Evolutionary conservation across 2,113 vertebrate species (phyloP), one percentile per base, ranked within the genome.

Genomic region (Balaenoptera acutorostrata): DNA sequence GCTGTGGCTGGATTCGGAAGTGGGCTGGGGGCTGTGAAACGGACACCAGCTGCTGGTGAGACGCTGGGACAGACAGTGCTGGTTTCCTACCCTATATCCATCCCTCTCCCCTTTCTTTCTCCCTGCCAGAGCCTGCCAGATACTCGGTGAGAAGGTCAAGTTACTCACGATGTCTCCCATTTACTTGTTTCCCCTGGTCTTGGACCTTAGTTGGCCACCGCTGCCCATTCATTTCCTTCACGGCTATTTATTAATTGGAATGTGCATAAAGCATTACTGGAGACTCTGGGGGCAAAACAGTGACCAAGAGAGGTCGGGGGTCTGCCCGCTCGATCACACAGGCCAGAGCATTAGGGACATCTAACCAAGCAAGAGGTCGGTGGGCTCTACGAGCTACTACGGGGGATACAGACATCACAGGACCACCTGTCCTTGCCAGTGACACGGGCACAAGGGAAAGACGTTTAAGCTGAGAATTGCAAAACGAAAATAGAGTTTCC

Each of bases 321-420:
- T 36, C 33, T 55, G 33, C 49, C 20, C 13, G 49, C 11, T 55
- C 0, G 0, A 78, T 55, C 20, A 78, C 49, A 55, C 20, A 80
- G 55, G 15, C 78, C 39, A 18, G 36, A 36, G 36, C n/a, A 2
- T 17, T 17, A 20, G n/a, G 4, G 55, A 82, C 55, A 18, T 31
- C 36, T 39, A 41, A 61, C 33, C 36, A 61, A 8, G 55, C n/a
- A 61, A 41, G 55, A 4, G 55, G 8, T 11, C 25, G 27, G 23
- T 8, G 9, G 55, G 1, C 14, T 81, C 52, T 25, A 3, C 0
- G 1, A 29, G 25, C 23, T 81, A 18, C 55, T 29, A 3, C 1
- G 4, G 23, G 52, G n/a, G 14, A n/a, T 66, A 17, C 13, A 11
- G 52, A 29, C 23, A 9, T 81, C 78, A 17, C 55, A 41, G 36